phyloP scores from a whole-genome alignment of 1,140 invertebrate genomes.

The Carposina sasakii region DNA sequence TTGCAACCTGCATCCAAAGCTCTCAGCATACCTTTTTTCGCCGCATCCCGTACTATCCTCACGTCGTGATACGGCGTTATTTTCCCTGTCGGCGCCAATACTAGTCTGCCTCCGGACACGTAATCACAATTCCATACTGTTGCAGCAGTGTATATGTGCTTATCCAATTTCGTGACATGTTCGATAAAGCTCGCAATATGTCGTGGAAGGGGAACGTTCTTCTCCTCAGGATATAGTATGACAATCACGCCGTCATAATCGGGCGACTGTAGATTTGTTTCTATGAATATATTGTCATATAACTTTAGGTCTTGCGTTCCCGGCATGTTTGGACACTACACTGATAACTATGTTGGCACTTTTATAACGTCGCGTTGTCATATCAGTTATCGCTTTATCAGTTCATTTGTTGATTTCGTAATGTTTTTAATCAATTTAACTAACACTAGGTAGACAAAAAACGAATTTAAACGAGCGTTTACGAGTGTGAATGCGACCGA shows the following conservation, averaged over 20 bases:
- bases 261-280: conserved; percentile 48
- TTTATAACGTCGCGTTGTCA: too few species aligned
- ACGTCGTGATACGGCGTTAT: conserved; percentile 88
- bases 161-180: conserved; percentile 55
- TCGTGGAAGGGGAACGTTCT: conserved; percentile 40
- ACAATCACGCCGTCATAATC: conserved; percentile 71
- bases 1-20: conserved; percentile 79
- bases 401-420: too few species aligned
- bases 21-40: conserved; percentile 67
- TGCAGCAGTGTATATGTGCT: conserved; percentile 55
- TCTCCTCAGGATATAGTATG: conserved; percentile 57
- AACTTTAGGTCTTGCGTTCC: conserved; percentile 39
- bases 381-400: too few species aligned
- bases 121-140: conserved; percentile 76
- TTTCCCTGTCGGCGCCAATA: conserved; percentile 85
- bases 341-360: too few species aligned
- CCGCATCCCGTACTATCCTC: conserved; percentile 53
- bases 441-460: too few species aligned
- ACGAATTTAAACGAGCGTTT: too few species aligned
- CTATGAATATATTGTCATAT: conserved; percentile 60
- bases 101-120: conserved; percentile 77
- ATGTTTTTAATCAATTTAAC: too few species aligned
- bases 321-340: conserved; percentile 2
- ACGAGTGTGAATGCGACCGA: too few species aligned
- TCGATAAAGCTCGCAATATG: conserved; percentile 53